Conservation (phyloP, 2,797 vertebrate species). For the Cirrhinus mrigala region DNA sequence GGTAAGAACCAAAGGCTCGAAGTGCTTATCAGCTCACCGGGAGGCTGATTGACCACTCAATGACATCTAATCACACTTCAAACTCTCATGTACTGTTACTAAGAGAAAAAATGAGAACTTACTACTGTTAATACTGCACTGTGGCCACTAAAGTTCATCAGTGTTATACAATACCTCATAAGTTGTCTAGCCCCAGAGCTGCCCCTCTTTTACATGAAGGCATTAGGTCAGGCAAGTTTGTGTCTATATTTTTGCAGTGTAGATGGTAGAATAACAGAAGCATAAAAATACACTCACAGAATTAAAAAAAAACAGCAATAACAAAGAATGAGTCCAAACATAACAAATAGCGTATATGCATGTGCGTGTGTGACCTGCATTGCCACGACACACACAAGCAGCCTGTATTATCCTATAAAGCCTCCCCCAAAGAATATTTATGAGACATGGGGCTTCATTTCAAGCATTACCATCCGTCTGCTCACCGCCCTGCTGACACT, state of each 20-base stretch:
- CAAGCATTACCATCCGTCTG: slow-evolving; percentile 23
- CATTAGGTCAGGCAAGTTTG: neutral
- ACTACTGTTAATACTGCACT: neutral
- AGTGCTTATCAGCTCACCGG: slow-evolving; percentile 28
- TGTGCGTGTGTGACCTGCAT: slow-evolving; percentile 14
- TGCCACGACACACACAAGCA: neutral
- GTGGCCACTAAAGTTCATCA: neutral
- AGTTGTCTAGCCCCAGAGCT: neutral
- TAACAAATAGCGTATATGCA: neutral
- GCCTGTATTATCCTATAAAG: slow-evolving; percentile 25
- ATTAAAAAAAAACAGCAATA: neutral
- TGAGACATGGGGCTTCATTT: slow-evolving; percentile 31
- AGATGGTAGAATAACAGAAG: neutral
- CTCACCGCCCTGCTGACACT: slow-evolving; percentile 7
- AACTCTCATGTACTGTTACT: neutral
- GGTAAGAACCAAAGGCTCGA: slow-evolving; percentile 2
- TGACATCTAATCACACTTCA: slow-evolving; percentile 30
- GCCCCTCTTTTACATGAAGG: neutral
- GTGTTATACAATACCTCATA: neutral
- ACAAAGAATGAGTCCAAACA: neutral
- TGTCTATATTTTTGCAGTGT: too few relatives aligned
- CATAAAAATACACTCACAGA: neutral
- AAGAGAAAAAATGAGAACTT: slow-evolving; percentile 13
- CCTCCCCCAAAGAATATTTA: slow-evolving; percentile 54
- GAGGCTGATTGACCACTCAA: slow-evolving; percentile 23